Evolutionary conservation across 2,888 invertebrate species (phyloP).

Genomic region (Anthrax anthrax): DNA sequence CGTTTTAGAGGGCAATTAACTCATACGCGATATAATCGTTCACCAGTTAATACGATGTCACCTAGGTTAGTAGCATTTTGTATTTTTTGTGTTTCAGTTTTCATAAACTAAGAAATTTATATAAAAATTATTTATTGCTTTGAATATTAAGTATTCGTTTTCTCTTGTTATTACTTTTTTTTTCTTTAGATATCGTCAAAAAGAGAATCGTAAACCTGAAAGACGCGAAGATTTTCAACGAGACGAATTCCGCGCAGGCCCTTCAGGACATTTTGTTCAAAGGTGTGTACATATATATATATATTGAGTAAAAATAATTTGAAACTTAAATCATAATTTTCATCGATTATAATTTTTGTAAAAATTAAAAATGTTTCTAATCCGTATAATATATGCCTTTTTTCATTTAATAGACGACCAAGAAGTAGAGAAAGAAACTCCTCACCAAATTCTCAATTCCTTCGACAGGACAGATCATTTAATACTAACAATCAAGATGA

Average conservation of each 20-base stretch:
- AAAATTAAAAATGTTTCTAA: too few species aligned
- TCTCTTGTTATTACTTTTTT: too few species aligned
- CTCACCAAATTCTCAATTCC: constrained; percentile 3
- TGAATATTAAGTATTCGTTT: too few species aligned
- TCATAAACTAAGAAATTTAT: too few species aligned
- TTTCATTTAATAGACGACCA: constrained; percentile 4
- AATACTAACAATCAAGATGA: not conserved
- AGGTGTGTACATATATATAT: not conserved
- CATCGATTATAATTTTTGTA: too few species aligned
- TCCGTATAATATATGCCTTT: too few species aligned
- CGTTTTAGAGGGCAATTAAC: constrained; percentile 7
- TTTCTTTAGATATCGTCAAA: constrained; percentile 9
- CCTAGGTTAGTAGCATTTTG: constrained; percentile 8
- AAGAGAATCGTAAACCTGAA: constrained; percentile 11
- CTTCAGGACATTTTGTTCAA: constrained; percentile 4
- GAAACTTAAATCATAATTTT: too few species aligned
- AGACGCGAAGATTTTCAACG: constrained; percentile 10
- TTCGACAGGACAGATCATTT: constrained; percentile 2
- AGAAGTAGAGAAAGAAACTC: constrained; percentile 10
- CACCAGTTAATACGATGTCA: constrained; percentile 6
- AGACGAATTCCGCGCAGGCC: constrained; percentile 12
- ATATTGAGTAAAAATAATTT: too few species aligned
- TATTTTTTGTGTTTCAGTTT: not conserved
- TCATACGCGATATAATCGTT: constrained; percentile 6
- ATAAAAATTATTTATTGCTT: too few species aligned